These are phyloP conservation scores for Hydroisotoma schaefferi DNA, from an alignment of 2,888 invertebrate genomes.

Conservation along the genomic window DNA sequence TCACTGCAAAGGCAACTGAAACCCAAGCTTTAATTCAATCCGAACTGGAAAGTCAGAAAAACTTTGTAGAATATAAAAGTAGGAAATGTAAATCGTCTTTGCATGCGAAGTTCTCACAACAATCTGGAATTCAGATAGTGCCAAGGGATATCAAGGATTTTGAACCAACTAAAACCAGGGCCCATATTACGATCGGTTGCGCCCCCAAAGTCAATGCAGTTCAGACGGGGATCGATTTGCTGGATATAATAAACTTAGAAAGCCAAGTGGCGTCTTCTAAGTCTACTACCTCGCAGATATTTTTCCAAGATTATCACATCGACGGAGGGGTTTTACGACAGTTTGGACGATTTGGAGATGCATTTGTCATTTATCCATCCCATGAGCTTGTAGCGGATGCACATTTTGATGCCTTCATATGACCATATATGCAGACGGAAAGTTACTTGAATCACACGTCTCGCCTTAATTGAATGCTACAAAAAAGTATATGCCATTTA, in stretches of 20 bases:
- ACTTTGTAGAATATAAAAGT: not conserved
- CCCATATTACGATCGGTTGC: constrained; percentile 50
- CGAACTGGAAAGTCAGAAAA: constrained; percentile 13
- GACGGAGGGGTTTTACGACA: constrained; percentile 46
- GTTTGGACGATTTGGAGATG: constrained; percentile 46
- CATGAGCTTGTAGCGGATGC: constrained; percentile 30
- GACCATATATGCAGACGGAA: not conserved
- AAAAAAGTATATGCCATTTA: not conserved
- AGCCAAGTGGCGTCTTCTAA: constrained; percentile 10
- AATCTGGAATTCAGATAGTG: not conserved
- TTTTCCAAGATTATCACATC: constrained; percentile 37
- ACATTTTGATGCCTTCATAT: not conserved
- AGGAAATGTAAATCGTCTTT: not conserved
- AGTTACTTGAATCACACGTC: not conserved
- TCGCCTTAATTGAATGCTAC: not conserved
- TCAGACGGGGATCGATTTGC: constrained; percentile 49
- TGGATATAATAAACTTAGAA: constrained; percentile 47
- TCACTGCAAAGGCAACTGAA: not conserved
- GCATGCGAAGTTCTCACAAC: not conserved
- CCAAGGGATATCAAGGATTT: not conserved
- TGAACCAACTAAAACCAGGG: constrained; percentile 33
- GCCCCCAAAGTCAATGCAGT: constrained; percentile 48
- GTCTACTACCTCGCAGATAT: constrained; percentile 12
- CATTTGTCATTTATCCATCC: constrained; percentile 49
- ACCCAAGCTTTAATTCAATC: not conserved